These are phyloP conservation scores for Polymixis lichenea DNA, from an alignment of 2,888 invertebrate genomes.

Conservation along the genomic window DNA sequence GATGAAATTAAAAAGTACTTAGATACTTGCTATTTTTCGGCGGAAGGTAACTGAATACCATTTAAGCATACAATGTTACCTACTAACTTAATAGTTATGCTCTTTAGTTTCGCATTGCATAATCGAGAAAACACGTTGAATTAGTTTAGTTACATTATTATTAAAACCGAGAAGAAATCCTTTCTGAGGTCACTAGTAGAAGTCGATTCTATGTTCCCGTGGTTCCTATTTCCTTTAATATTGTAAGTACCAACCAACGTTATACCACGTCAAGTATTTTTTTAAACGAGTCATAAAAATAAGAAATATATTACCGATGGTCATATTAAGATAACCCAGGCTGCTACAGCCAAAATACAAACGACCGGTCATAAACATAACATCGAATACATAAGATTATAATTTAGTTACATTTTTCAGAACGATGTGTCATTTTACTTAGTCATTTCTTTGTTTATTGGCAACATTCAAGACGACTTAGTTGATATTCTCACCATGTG, in stretches of 20 bases:
- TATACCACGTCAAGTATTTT: constrained; percentile 11
- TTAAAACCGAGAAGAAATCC: no score
- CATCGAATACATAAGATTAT: constrained; percentile 47
- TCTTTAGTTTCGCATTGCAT: background rate
- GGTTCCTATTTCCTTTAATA: background rate
- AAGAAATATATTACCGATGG: constrained; percentile 42
- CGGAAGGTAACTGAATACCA: background rate
- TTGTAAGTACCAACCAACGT: background rate
- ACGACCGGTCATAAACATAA: constrained; percentile 52
- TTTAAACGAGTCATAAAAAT: constrained; percentile 38
- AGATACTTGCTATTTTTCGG: background rate
- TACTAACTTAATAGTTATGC: background rate
- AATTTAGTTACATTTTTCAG: constrained; percentile 53
- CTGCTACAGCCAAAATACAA: constrained; percentile 32
- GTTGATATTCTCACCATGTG: constrained; percentile 72
- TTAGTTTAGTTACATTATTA: background rate
- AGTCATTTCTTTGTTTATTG: constrained; percentile 66
- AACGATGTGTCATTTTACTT: constrained; percentile 66
- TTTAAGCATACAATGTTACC: background rate
- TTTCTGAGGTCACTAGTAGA: background rate
- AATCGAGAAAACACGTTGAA: background rate
- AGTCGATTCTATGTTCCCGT: background rate
- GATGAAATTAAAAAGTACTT: background rate
- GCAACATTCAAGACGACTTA: constrained; percentile 24
- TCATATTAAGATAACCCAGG: constrained; percentile 56